Percentiles rank a stretch among this genome's conserved stretches.
phyloP scores from a whole-genome alignment of 2,888 invertebrate genomes.

The Heliconius erato region DNA sequence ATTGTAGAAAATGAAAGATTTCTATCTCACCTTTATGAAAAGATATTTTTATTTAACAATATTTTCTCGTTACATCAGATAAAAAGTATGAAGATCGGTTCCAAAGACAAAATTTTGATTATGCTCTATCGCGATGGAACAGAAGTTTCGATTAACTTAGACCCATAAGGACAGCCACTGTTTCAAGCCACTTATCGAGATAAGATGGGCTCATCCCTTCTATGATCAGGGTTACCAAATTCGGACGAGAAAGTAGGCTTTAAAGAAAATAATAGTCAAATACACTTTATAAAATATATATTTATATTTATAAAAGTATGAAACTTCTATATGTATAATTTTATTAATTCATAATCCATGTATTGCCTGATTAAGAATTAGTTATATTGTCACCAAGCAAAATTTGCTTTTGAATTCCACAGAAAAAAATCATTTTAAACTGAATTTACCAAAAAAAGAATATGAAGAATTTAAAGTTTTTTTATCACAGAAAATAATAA shows the following conservation, averaged over 20 bases:
- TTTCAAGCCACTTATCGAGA: slow-evolving; percentile 50
- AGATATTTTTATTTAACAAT: slow-evolving; percentile 19
- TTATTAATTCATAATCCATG: too few species aligned
- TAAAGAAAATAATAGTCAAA: background rate
- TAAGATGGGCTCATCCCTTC: slow-evolving; percentile 49
- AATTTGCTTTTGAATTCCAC: too few species aligned
- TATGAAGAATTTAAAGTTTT: too few species aligned
- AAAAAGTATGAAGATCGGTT: slow-evolving; percentile 37
- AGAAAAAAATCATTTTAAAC: too few species aligned
- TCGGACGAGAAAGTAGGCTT: background rate
- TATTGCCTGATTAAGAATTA: too few species aligned
- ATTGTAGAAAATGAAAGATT: slow-evolving; percentile 2
- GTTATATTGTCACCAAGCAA: too few species aligned
- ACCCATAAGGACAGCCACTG: slow-evolving; percentile 47
- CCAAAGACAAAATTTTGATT: slow-evolving; percentile 41
- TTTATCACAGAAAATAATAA: too few species aligned
- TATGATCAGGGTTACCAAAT: slow-evolving; percentile 27
- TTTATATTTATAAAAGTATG: too few species aligned
- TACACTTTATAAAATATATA: too few species aligned
- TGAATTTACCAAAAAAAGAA: too few species aligned
- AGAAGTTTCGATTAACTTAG: slow-evolving; percentile 48
- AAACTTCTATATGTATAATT: too few species aligned
- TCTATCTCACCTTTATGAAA: slow-evolving; percentile 10
- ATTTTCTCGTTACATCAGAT: slow-evolving; percentile 26
- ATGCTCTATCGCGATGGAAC: slow-evolving; percentile 44